These are phyloP conservation scores for Bufo gargarizans DNA, from an alignment of 2,113 vertebrate species.

Conservation along the genomic window DNA sequence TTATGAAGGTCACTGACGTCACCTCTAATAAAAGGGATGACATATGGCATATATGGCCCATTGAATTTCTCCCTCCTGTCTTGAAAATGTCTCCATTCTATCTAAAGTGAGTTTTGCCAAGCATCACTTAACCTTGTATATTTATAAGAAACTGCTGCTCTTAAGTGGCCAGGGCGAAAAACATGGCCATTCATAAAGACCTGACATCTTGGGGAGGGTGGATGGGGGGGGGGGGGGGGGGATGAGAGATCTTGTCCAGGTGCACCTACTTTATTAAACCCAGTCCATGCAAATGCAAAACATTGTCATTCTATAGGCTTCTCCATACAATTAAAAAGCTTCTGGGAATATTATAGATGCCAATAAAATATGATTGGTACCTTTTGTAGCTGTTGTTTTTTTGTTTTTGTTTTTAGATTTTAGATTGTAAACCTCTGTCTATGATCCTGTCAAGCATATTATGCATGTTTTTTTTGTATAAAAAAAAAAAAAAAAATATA, in stretches of 20 bases:
- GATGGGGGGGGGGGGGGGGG: neutral
- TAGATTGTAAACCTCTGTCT: too few species aligned
- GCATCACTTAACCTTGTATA: slow-evolving; percentile 8
- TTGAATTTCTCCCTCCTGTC: neutral
- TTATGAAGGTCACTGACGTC: neutral
- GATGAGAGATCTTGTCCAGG: neutral
- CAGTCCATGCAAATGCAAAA: neutral
- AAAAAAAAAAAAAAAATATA: too few species aligned
- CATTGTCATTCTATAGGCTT: too few species aligned
- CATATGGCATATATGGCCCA: slow-evolving; percentile 21
- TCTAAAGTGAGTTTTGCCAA: neutral
- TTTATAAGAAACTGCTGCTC: neutral
- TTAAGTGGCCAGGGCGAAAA: neutral
- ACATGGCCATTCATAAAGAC: neutral
- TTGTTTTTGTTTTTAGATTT: too few species aligned
- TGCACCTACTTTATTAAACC: neutral
- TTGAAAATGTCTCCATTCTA: neutral
- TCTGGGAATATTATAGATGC: neutral
- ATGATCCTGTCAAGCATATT: too few species aligned
- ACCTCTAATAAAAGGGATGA: neutral
- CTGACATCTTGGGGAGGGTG: neutral
- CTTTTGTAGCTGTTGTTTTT: too few species aligned
- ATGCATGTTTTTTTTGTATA: too few species aligned
- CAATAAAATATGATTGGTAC: too few species aligned
- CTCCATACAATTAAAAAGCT: neutral